Evolutionary conservation across 2,888 invertebrate species (phyloP), one percentile per base, ranked within the genome.

Genomic region (Rhamnusium bicolor): DNA sequence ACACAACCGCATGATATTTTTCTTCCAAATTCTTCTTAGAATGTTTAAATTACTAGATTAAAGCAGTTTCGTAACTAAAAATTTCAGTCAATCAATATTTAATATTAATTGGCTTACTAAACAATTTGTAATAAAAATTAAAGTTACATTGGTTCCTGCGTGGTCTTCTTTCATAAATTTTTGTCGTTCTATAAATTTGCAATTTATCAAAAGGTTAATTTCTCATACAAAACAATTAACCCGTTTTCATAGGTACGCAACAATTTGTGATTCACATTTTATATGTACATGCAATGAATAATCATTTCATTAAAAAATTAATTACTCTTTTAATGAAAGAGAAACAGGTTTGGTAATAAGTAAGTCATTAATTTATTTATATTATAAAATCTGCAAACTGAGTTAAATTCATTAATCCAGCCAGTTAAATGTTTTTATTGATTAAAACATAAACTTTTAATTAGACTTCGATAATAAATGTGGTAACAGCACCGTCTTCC

Each of bases 401-500:
- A 4, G 1, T 40, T 4, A 40, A 40, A 40, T 40, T 32, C 12
- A 32, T 32, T 32, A 2, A 40, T 40, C 40, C 12, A 40, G 40
- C 2, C 40, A 5, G 4, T 4, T 40, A 12, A 27, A 54, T 21
- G 10, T 24, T 54, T 2, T n/a, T 12, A 54, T 16, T 29, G 18
- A 58, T 58, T 27, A 58, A 58, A 32, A 58, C 58, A 58, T 58
- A 32, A 58, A n/a, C 8, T 29, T 24, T 58, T 58, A 27, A 29
- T 27, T 29, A 29, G 29, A 18, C 12, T 32, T 51, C 2, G 18
- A 8, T 7, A 32, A 24, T 18, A 32, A 27, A 29, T 14, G 6
- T 14, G 14, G 16, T 21, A 49, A 27, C 40, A 10, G 14, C 47
- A 24, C 8, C 46, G 1, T 27, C 21, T 47, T 63, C 62, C 47